Conservation (phyloP, 2,113 vertebrate genomes). For the Nothobranchius furzeri region DNA sequence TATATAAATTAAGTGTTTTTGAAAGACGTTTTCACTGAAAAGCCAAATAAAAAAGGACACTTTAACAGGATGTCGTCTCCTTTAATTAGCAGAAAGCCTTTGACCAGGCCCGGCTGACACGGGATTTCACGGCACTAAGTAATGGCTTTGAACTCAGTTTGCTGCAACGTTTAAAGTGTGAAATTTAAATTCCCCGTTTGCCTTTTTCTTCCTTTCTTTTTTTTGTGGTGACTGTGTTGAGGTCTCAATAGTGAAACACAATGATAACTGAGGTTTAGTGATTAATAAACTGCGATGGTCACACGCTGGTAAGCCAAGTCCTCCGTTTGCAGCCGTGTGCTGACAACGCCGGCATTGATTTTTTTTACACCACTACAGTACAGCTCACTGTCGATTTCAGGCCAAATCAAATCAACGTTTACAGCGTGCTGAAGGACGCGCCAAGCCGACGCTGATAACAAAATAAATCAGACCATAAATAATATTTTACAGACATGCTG, state of each 20-base stretch:
- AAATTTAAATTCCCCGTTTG: constrained; percentile 14
- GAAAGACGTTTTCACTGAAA: constrained; percentile 7
- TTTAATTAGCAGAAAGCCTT: constrained; percentile 55
- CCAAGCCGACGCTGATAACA: background rate
- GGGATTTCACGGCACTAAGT: constrained; percentile 35
- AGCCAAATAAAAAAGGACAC: background rate
- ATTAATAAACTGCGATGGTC: constrained; percentile 31
- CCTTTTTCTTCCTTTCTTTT: constrained; percentile 1
- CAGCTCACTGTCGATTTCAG: constrained; percentile 10
- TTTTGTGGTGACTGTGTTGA: constrained; percentile 9
- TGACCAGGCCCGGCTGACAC: constrained; percentile 45
- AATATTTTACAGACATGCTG: background rate
- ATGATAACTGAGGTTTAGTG: constrained; percentile 19
- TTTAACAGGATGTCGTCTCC: constrained; percentile 18
- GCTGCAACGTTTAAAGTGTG: constrained; percentile 26
- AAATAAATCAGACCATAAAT: constrained; percentile 16
- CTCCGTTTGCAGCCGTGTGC: background rate
- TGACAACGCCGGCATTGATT: constrained; percentile 20
- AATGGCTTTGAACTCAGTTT: constrained; percentile 23
- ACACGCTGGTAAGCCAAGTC: constrained; percentile 9
- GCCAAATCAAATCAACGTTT: constrained; percentile 34
- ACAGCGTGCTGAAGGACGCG: background rate
- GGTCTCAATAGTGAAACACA: constrained; percentile 29
- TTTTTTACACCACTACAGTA: constrained; percentile 16
- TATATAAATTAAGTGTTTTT: constrained; percentile 13